Evolutionary conservation across 2,797 vertebrate genomes (phyloP).

Genomic region (Clarias fuscus): DNA sequence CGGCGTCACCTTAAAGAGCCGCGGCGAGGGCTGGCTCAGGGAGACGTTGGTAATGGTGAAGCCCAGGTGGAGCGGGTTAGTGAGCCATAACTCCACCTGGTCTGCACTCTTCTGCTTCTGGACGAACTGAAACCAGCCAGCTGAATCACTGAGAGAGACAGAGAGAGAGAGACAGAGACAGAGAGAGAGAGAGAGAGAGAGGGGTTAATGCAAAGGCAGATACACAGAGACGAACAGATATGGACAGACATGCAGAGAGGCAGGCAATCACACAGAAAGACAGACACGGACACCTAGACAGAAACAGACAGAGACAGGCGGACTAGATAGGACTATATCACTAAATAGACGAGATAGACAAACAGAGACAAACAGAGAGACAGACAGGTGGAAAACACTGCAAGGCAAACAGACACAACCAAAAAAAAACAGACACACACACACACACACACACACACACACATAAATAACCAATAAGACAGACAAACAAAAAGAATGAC

Average conservation of each 20-base stretch:
- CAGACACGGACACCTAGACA: not conserved
- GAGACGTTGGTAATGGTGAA: constrained; percentile 81
- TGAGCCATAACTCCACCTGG: constrained; percentile 88
- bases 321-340: not conserved
- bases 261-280: not conserved
- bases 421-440: too few relatives aligned
- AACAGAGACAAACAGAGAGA: too few relatives aligned
- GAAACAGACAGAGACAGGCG: not conserved
- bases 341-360: not conserved
- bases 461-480: too few relatives aligned
- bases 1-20: constrained; percentile 79
- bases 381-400: not conserved
- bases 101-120: constrained; percentile 72
- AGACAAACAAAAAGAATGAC: not conserved
- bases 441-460: too few relatives aligned
- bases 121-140: constrained; percentile 80
- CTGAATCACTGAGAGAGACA: constrained; percentile 66
- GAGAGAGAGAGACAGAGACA: not conserved
- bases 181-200: not conserved
- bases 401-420: not conserved
- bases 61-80: constrained; percentile 76
- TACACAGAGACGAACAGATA: not conserved
- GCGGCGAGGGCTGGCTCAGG: constrained; percentile 76
- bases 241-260: not conserved
- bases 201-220: not conserved